These are phyloP conservation scores for Caenorhabditis inopinata DNA, from an alignment of 1,140 invertebrate genomes.

Conservation along the genomic window DNA sequence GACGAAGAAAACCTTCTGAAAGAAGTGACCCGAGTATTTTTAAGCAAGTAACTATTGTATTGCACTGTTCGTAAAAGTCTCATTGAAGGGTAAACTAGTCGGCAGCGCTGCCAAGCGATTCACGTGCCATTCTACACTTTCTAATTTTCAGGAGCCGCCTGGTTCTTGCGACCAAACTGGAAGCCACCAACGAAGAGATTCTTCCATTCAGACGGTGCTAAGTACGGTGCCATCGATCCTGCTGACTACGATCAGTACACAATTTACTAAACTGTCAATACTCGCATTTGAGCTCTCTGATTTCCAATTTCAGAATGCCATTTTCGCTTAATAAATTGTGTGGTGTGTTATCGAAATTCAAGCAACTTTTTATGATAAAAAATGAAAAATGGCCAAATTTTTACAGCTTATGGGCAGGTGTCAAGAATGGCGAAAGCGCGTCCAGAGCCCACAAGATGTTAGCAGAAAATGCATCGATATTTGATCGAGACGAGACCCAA, in stretches of 20 bases:
- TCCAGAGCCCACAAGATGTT: neutral
- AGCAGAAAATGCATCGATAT: neutral
- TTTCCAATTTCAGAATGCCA: too few relatives aligned
- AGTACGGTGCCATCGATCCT: neutral
- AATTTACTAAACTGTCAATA: neutral
- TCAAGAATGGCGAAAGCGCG: constrained; percentile 4
- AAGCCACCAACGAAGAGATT: constrained; percentile 19
- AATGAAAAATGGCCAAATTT: neutral
- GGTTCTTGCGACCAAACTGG: constrained; percentile 12
- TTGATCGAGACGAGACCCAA: neutral
- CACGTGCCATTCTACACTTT: too few relatives aligned
- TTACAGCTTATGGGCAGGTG: constrained; percentile 1
- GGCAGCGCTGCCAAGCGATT: too few relatives aligned
- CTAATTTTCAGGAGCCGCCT: neutral
- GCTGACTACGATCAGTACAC: neutral
- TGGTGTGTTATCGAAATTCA: too few relatives aligned
- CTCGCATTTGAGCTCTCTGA: neutral
- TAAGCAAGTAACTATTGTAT: too few relatives aligned
- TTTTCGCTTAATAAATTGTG: too few relatives aligned
- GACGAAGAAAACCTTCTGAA: too few relatives aligned
- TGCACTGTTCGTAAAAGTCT: too few relatives aligned
- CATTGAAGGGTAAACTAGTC: too few relatives aligned
- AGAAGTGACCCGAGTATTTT: too few relatives aligned
- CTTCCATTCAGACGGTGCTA: neutral
- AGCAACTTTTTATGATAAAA: neutral